phyloP scores from a whole-genome alignment of 1,140 invertebrate genomes.

The Dreissena rostriformis region DNA sequence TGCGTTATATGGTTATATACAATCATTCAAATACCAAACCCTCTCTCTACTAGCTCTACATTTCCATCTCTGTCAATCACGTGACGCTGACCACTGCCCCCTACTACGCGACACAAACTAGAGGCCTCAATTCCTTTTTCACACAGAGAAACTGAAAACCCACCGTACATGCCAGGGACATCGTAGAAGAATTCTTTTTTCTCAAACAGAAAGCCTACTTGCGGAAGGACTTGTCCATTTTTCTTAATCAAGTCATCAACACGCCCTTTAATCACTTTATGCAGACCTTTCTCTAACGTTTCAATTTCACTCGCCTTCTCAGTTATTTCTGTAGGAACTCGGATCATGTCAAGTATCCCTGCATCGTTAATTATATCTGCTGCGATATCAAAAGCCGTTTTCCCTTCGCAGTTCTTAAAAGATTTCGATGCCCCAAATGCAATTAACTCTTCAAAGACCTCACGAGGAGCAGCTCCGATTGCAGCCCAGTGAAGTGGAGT shows the following conservation, averaged over 20 bases:
- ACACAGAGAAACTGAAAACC: slow-evolving; percentile 15
- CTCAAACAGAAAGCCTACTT: slow-evolving; percentile 41
- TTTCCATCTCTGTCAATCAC: slow-evolving; percentile 49
- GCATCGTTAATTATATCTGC: too few relatives aligned
- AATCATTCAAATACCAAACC: not conserved
- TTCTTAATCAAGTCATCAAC: slow-evolving; percentile 37
- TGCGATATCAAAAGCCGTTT: slow-evolving; percentile 37
- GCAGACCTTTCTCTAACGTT: slow-evolving; percentile 46
- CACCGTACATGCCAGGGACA: slow-evolving; percentile 55
- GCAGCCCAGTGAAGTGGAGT: slow-evolving; percentile 42
- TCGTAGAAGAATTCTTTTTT: slow-evolving; percentile 39
- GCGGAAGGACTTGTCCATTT: slow-evolving; percentile 49
- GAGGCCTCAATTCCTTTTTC: slow-evolving; percentile 41
- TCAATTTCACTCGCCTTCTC: slow-evolving; percentile 26
- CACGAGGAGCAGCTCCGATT: not conserved
- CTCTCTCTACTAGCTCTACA: slow-evolving; percentile 21
- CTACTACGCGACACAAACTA: slow-evolving; percentile 48
- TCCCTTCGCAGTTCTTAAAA: slow-evolving; percentile 21
- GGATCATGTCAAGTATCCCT: not conserved
- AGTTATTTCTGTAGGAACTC: slow-evolving; percentile 34
- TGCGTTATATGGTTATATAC: too few relatives aligned
- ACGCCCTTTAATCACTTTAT: slow-evolving; percentile 33
- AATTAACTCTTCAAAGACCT: slow-evolving; percentile 9
- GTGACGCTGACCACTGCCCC: slow-evolving; percentile 52
- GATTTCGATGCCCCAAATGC: not conserved